phyloP scores from a whole-genome alignment of 2,888 invertebrate species.

The Drosophila melanosoma region DNA sequence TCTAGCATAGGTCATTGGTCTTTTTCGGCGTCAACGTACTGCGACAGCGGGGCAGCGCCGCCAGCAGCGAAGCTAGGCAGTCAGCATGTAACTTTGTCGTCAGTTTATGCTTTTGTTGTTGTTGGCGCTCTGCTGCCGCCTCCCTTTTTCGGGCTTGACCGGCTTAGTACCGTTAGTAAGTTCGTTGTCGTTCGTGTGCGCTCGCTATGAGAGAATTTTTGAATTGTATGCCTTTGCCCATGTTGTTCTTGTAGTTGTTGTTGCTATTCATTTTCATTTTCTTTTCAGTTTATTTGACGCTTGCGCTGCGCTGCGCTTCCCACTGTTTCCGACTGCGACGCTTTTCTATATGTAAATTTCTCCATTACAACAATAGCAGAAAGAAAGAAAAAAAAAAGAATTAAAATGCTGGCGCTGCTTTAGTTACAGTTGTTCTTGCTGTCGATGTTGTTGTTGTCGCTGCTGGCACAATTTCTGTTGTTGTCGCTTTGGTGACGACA shows the following conservation, averaged over 20 bases:
- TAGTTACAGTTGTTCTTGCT: conserved; percentile 50
- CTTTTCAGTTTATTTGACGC: conserved; percentile 70
- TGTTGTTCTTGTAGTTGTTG: conserved; percentile 30
- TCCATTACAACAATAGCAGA: conserved; percentile 55
- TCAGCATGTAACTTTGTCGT: conserved; percentile 81
- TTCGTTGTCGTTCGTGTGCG: conserved; percentile 72
- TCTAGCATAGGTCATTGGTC: conserved; percentile 84
- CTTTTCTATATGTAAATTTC: conserved; percentile 75
- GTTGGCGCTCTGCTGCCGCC: conserved; percentile 55
- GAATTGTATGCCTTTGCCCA: conserved; percentile 40
- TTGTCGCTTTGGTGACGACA: conserved; percentile 62
- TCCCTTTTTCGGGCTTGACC: conserved; percentile 71
- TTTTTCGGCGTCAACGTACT: conserved; percentile 85
- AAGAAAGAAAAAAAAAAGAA: conserved; percentile 28
- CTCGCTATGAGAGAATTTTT: conserved; percentile 69
- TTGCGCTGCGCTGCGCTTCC: conserved; percentile 43
- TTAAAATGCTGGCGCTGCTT: conserved; percentile 61
- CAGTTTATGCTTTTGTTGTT: conserved; percentile 57
- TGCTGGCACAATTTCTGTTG: conserved; percentile 81
- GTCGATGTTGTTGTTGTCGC: conserved; percentile 38
- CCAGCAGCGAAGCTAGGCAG: conserved; percentile 45
- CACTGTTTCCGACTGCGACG: conserved; percentile 49
- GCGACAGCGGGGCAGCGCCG: conserved; percentile 67
- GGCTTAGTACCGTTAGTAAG: conserved; percentile 81
- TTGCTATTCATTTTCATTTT: conserved; percentile 79